These are phyloP conservation scores for Zaprionus capensis DNA, from an alignment of 1,140 invertebrate genomes.

Conservation along the genomic window DNA sequence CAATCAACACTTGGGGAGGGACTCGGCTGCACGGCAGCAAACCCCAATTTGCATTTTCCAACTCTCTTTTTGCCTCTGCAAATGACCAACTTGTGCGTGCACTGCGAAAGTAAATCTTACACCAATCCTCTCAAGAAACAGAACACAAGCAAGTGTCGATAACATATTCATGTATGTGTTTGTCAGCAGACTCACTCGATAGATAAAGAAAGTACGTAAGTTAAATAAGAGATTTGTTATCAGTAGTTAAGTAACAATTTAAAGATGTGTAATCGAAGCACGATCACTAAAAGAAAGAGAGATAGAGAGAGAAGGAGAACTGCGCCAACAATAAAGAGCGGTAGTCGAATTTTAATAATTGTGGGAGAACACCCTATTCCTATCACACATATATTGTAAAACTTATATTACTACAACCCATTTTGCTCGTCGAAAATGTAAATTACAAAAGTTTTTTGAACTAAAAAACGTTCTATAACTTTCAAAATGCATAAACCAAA, in stretches of 20 bases:
- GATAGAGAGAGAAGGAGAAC: too few species aligned
- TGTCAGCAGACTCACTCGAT: not conserved
- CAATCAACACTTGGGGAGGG: slow-evolving; percentile 45
- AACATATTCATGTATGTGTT: not conserved
- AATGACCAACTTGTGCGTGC: not conserved
- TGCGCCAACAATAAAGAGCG: too few species aligned
- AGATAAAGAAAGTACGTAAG: too few species aligned
- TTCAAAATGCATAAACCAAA: not conserved
- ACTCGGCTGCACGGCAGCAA: slow-evolving; percentile 20
- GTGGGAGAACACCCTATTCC: not conserved
- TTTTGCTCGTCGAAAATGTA: not conserved
- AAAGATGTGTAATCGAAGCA: too few species aligned
- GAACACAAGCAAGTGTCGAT: not conserved
- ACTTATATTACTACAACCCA: not conserved
- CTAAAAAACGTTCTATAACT: not conserved
- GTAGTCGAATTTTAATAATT: not conserved
- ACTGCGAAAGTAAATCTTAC: not conserved
- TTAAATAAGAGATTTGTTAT: too few species aligned
- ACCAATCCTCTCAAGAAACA: not conserved
- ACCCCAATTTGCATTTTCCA: slow-evolving; percentile 5
- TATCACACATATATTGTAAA: not conserved
- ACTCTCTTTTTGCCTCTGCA: not conserved
- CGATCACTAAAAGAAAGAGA: too few species aligned
- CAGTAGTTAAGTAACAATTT: not conserved
- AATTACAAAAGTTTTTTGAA: not conserved